Evolutionary conservation across 2,113 vertebrate genomes (phyloP), one percentile per base, ranked within the genome.

Genomic region (Galemys pyrenaicus): DNA sequence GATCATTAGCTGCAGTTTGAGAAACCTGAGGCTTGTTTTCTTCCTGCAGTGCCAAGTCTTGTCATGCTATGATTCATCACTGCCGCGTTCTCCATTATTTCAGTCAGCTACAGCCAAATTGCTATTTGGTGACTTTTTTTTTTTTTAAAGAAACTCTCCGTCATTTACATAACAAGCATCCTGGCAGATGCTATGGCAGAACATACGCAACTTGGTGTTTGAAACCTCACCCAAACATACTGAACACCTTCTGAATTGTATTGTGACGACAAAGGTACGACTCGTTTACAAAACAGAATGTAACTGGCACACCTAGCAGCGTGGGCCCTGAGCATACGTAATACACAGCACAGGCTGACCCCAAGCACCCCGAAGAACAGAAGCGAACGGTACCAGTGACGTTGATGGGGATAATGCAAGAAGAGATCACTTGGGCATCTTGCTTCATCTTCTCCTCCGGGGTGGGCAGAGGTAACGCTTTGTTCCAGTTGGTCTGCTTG

Each of bases 401-500:
- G 95, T 99, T 99, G 98, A 99, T 99, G 98, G 99, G 99, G 97
- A 99, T 99, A 98, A 99, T 98, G 97, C 99, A 99, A 97, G 99
- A 99, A 97, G 98, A 98, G 98, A 99, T 98, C 98, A 99, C 98
- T 98, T 99, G 99, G 95, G 99, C 99, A 96, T 98, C 99, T 98
- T 98, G 99, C 98, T 99, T 99, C 99, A 99, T 99, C 98, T 99
- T 99, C 98, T 99, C 99, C 97, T 99, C 99, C 56, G 99, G 99
- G 49, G 99, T 99, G 73, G 99, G 99, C 97, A 99, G 99, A 97
- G 99, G 99, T 98, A 99, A 98, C 64, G 98, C 98, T 98, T 98
- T 98, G 97, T 98, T 99, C 99, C 99, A 99, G 98, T 99, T 99
- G 98, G 99, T 99, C 98, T 99, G 99, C 97, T 99, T 99, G 98